phyloP scores from a whole-genome alignment of 1,140 invertebrate species.

The Zeugodacus cucurbitae region DNA sequence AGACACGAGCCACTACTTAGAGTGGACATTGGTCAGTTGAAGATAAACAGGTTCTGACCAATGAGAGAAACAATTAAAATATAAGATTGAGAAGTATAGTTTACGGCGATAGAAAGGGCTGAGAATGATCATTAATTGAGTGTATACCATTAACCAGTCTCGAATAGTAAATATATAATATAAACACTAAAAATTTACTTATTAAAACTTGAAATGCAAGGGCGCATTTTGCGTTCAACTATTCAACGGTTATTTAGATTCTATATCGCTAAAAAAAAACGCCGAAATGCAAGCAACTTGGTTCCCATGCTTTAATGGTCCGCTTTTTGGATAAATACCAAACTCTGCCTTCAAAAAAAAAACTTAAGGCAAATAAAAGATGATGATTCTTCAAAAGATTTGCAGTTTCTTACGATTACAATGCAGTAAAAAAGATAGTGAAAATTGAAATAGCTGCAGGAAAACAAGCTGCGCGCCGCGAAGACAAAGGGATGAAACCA shows the following conservation, averaged over 20 bases:
- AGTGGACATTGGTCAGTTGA: background rate
- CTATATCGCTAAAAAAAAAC: background rate
- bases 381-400: constrained; percentile 32
- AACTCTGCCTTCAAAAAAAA: background rate
- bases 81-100: background rate
- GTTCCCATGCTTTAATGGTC: background rate
- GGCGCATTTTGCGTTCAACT: background rate
- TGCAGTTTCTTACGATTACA: constrained; percentile 35
- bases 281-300: background rate
- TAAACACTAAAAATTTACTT: background rate
- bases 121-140: background rate
- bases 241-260: constrained; percentile 10
- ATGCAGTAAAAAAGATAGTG: constrained; percentile 5
- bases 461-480: background rate
- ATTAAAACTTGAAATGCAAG: background rate
- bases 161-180: no score
- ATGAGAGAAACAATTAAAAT: background rate
- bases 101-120: background rate
- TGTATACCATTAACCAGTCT: no score
- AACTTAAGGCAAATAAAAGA: background rate
- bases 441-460: background rate
- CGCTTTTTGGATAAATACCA: constrained; percentile 15
- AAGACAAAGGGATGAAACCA: constrained; percentile 29
- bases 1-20: background rate
- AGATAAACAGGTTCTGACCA: background rate